Percentiles rank a stretch among this genome's conserved stretches.
Conservation (phyloP, 2,888 invertebrate genomes). For the Clepsis dumicolana region DNA sequence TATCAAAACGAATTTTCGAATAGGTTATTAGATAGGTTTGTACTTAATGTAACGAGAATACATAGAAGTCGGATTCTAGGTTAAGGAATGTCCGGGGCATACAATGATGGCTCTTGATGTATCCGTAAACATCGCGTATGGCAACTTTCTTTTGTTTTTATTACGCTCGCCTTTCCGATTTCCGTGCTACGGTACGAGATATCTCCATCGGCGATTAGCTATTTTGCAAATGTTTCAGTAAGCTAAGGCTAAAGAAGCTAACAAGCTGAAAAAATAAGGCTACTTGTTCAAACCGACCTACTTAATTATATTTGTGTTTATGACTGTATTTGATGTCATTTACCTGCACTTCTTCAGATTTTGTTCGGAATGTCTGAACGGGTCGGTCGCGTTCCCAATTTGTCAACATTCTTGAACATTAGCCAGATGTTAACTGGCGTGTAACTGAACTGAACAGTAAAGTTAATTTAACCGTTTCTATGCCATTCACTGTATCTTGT, state of each 20-base stretch:
- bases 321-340: background rate
- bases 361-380: background rate
- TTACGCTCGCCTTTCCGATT: background rate
- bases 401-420: constrained; percentile 29
- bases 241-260: no score
- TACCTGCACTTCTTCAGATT: background rate
- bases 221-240: background rate
- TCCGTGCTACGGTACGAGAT: no score
- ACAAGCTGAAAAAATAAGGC: background rate
- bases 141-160: background rate
- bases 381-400: background rate
- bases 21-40: constrained; percentile 21
- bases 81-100: background rate
- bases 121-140: background rate
- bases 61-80: constrained; percentile 7
- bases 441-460: background rate
- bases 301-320: background rate
- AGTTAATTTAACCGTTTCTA: background rate
- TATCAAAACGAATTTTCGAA: constrained; percentile 27
- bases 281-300: background rate
- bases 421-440: constrained; percentile 14
- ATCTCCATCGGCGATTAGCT: background rate
- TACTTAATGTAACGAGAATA: constrained; percentile 1
- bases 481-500: background rate
- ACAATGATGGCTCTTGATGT: background rate